phyloP scores from a whole-genome alignment of 2,888 invertebrate genomes.

The Ophion ellenae region DNA sequence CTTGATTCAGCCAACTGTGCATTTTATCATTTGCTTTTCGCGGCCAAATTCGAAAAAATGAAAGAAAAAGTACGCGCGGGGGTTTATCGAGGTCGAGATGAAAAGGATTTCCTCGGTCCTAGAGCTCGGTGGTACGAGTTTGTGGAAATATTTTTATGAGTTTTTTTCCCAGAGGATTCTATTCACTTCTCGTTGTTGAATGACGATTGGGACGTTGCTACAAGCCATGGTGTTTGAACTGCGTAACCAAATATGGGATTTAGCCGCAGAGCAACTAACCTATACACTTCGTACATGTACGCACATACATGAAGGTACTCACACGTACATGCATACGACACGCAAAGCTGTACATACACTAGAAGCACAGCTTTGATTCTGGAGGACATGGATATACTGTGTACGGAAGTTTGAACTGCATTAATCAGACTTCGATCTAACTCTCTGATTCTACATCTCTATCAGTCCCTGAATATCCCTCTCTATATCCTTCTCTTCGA shows the following conservation, averaged over 20 bases:
- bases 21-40: no score
- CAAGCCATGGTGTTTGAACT: conserved; percentile 33
- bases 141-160: not conserved
- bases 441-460: not conserved
- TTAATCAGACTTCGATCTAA: conserved; percentile 29
- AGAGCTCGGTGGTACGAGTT: not conserved
- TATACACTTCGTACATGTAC: not conserved
- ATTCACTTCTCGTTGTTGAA: not conserved
- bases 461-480: not conserved
- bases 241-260: conserved; percentile 47
- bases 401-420: conserved; percentile 7
- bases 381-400: not conserved
- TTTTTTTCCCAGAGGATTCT: not conserved
- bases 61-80: no score
- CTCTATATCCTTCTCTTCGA: not conserved
- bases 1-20: no score
- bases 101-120: no score
- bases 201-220: conserved; percentile 16
- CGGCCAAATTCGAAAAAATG: no score
- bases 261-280: conserved; percentile 39
- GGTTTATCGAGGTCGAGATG: no score
- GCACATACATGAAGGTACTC: not conserved
- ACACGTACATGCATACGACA: not conserved
- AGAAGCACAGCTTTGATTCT: conserved; percentile 9
- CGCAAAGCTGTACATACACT: not conserved